phyloP scores from a whole-genome alignment of 2,113 vertebrate species.

The Tylochromis polylepis region DNA sequence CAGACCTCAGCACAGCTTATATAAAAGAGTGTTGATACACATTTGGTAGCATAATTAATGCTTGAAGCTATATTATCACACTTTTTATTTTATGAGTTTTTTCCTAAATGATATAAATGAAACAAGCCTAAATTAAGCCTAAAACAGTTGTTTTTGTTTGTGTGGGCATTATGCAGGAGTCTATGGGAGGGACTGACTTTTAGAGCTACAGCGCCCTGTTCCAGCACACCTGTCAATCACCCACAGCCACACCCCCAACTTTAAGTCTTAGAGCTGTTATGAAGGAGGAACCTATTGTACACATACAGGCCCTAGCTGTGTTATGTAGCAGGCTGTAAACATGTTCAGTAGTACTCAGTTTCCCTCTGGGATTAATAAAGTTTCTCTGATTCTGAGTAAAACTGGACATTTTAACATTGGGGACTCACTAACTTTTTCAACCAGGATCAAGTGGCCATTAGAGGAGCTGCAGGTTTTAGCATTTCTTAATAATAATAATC shows the following conservation, averaged over 20 bases:
- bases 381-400: no score
- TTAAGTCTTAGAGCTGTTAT: neutral
- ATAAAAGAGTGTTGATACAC: neutral
- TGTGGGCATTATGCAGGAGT: neutral
- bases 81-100: neutral
- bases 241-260: neutral
- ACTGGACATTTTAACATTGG: neutral
- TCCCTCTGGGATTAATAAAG: no score
- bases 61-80: neutral
- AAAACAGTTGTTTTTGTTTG: rapidly evolving
- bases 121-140: rapidly evolving
- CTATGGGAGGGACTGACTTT: neutral
- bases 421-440: neutral
- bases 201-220: neutral
- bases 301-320: no score
- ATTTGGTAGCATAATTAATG: neutral
- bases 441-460: neutral
- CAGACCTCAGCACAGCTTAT: neutral
- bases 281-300: rapidly evolving
- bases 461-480: neutral
- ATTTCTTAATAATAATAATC: rapidly evolving
- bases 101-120: neutral
- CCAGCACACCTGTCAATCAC: neutral
- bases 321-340: neutral
- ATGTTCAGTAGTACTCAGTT: neutral